These are phyloP conservation scores for Scaeva pyrastri DNA, from an alignment of 2,888 invertebrate genomes.

Conservation along the genomic window DNA sequence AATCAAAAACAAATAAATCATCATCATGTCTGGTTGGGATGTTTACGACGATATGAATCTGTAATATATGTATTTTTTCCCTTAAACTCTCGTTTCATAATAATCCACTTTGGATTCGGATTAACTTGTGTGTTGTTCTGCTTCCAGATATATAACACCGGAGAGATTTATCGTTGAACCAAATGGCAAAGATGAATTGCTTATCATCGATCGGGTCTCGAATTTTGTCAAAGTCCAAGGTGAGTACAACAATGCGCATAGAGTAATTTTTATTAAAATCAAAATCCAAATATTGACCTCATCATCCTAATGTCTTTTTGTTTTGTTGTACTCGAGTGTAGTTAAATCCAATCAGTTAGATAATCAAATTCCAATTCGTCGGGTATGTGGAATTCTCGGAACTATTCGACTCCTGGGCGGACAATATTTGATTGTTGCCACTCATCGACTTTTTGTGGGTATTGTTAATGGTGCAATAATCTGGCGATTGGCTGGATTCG, in stretches of 20 bases:
- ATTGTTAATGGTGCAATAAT: conserved; percentile 91
- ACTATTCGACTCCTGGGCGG: conserved; percentile 93
- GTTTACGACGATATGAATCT: conserved; percentile 90
- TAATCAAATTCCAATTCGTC: conserved; percentile 86
- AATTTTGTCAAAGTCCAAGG: conserved; percentile 90
- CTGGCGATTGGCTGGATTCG: conserved; percentile 91
- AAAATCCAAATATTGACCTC: conserved; percentile 29
- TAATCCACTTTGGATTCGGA: too few species aligned
- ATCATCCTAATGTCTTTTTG: conserved; percentile 37
- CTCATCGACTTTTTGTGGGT: conserved; percentile 91
- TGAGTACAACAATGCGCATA: conserved; percentile 80
- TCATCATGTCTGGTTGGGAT: conserved; percentile 76
- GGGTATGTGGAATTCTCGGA: conserved; percentile 95
- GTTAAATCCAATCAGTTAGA: conserved; percentile 87
- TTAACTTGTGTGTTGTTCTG: background rate
- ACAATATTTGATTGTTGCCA: conserved; percentile 94
- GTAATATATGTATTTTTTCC: conserved; percentile 84
- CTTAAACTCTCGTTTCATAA: background rate
- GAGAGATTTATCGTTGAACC: conserved; percentile 96
- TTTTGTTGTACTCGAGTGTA: conserved; percentile 76
- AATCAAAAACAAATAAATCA: conserved; percentile 44
- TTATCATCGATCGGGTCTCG: conserved; percentile 93
- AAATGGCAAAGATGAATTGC: conserved; percentile 88
- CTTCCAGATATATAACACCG: conserved; percentile 90
- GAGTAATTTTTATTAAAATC: background rate